Conservation (phyloP, 2,797 vertebrate species). For the Pachyuromys duprasi region DNA sequence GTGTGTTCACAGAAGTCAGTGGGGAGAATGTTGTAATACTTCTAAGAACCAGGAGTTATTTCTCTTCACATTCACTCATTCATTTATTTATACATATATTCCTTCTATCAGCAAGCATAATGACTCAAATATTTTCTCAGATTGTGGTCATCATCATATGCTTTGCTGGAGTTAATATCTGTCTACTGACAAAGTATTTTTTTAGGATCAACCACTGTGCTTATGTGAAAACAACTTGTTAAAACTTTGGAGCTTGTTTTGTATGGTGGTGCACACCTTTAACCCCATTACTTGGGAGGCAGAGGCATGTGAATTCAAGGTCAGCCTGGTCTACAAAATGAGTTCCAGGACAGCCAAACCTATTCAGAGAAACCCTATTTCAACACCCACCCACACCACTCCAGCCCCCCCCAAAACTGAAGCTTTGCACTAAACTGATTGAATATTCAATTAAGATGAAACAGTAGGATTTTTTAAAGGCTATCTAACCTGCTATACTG, state of each 20-base stretch:
- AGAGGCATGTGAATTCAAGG: no score
- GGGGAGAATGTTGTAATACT: not conserved
- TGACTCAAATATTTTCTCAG: not conserved
- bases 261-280: no score
- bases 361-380: no score
- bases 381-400: no score
- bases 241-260: not conserved
- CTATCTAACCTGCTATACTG: not conserved
- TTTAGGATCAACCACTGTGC: not conserved
- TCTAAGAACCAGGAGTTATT: not conserved
- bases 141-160: not conserved
- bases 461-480: not conserved
- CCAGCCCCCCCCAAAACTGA: not conserved
- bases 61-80: not conserved
- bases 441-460: not conserved
- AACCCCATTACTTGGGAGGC: no score
- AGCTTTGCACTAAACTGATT: not conserved
- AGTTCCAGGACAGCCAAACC: no score
- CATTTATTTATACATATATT: not conserved
- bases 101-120: not conserved
- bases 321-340: no score
- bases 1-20: not conserved
- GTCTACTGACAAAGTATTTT: not conserved
- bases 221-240: not conserved
- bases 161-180: not conserved